phyloP scores from a whole-genome alignment of 2,888 invertebrate species.

The Ecliptopera silaceata region DNA sequence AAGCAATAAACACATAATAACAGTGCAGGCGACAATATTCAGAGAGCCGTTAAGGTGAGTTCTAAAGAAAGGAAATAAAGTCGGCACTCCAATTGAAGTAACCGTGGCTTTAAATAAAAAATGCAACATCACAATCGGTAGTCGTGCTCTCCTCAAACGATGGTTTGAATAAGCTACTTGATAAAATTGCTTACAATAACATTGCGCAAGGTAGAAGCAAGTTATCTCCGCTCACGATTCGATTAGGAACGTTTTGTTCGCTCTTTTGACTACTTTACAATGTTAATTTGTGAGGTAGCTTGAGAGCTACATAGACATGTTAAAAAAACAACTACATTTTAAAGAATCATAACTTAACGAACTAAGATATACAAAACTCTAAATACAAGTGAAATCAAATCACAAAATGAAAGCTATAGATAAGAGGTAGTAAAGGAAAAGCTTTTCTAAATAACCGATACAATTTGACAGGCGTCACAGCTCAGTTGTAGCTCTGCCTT shows the following conservation, averaged over 20 bases:
- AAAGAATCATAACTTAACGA: neutral
- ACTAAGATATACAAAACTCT: too few relatives aligned
- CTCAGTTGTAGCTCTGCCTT: too few relatives aligned
- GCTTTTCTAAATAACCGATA: too few relatives aligned
- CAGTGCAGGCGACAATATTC: too few relatives aligned
- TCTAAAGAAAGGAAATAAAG: too few relatives aligned
- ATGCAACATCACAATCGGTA: constrained; percentile 14
- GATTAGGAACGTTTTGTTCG: constrained; percentile 12
- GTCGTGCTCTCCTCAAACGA: constrained; percentile 15
- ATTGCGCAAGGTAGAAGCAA: constrained; percentile 27
- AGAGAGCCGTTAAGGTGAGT: too few relatives aligned
- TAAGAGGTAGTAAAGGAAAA: too few relatives aligned
- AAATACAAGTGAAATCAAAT: too few relatives aligned
- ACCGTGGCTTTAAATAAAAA: constrained; percentile 2
- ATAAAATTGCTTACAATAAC: constrained; percentile 22
- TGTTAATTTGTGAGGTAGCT: constrained; percentile 18
- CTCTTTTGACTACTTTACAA: neutral
- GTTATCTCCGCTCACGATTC: constrained; percentile 22
- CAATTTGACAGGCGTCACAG: too few relatives aligned
- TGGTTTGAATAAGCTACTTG: constrained; percentile 6
- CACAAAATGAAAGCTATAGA: too few relatives aligned
- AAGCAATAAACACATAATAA: too few relatives aligned
- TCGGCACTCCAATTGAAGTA: neutral
- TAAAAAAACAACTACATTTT: neutral
- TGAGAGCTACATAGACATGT: neutral